Evolutionary conservation across 2,888 invertebrate genomes (phyloP), one percentile per base, ranked within the genome.

Genomic region (Metallyticus violacea): DNA sequence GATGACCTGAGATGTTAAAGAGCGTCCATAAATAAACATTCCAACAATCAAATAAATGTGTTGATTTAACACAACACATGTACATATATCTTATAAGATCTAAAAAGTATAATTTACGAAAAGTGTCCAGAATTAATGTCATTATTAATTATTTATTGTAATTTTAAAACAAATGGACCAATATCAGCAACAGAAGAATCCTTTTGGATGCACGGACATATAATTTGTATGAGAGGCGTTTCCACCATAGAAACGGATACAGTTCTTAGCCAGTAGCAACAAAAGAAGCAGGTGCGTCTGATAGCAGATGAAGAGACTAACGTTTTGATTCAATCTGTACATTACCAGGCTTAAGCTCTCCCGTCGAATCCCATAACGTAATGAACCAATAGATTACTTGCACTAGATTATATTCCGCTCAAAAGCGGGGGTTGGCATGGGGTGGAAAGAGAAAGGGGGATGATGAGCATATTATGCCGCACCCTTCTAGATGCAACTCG

Each of bases 321-420:
- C 77, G n/a, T 83, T 83, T 77, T 83, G 83, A 77, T 77, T 77
- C 83, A 83, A 83, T 77, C 85, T 81, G 81, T 85, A 81, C 85
- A 77, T 26, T 77, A 79, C 22, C 62, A 25, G 26, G 40, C 30
- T 80, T 85, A 81, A 81, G 81, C 85, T 77, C 77, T 88, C 85
- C 86, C 85, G 86, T 86, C 88, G 86, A 87, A 88, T 88, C 87
- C 85, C 87, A 88, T 87, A 87, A 87, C 87, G 85, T 88, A 88
- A 88, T 88, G 88, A 87, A 87, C 86, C 88, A 88, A 87, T 88
- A 87, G 87, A 88, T 88, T 88, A 88, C 88, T 87, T 88, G 87
- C 88, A 86, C 88, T 87, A 87, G 83, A 88, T 87, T 86, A 88
- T 88, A 85, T 85, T 85, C 86, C 79, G 79, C 83, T 84, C 83